phyloP scores from a whole-genome alignment of 2,888 invertebrate genomes.

The Sabatieria punctata region DNA sequence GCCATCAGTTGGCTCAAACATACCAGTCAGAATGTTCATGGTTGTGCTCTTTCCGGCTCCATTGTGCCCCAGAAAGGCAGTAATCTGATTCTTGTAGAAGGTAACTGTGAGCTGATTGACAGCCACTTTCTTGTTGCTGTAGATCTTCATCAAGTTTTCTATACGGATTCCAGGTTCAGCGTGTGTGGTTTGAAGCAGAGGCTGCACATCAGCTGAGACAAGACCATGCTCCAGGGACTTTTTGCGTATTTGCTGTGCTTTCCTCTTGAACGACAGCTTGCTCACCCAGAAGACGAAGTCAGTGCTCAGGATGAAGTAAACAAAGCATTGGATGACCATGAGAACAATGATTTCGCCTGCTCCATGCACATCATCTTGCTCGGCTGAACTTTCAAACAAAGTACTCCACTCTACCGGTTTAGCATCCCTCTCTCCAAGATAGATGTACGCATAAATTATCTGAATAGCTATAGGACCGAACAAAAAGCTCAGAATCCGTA shows the following conservation, averaged over 20 bases:
- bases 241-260: too few species aligned
- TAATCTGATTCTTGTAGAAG: constrained; percentile 3
- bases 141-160: constrained; percentile 3
- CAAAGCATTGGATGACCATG: background rate
- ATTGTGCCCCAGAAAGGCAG: constrained; percentile 7
- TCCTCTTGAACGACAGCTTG: too few species aligned
- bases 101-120: background rate
- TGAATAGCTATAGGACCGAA: background rate
- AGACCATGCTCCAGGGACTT: too few species aligned
- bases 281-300: background rate
- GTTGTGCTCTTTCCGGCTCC: constrained; percentile 8
- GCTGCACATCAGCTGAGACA: too few species aligned
- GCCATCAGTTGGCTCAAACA: constrained; percentile 1
- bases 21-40: constrained; percentile 5
- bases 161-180: background rate
- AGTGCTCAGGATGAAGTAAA: background rate
- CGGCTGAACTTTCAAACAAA: background rate
- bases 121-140: background rate
- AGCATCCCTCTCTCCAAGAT: too few species aligned
- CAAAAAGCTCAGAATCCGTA: background rate
- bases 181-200: too few species aligned
- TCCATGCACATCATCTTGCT: too few species aligned
- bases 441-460: background rate
- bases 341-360: too few species aligned
- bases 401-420: too few species aligned